Base-by-base conservation (phyloP, 2,888 invertebrate species). In the Leucophenga montana region DNA sequence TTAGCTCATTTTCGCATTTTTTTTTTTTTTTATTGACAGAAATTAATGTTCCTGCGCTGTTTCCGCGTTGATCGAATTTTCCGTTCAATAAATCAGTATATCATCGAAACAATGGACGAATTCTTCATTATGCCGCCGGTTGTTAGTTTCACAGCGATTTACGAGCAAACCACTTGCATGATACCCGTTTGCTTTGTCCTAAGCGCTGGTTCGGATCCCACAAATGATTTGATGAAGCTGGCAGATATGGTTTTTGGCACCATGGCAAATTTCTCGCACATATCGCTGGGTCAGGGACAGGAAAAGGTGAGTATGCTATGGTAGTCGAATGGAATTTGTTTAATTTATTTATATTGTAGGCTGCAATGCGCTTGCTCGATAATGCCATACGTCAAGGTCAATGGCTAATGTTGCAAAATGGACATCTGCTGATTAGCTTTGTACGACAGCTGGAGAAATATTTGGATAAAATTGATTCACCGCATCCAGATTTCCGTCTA, bases 341-440 rank as follows among this genome's bases (percentile, higher is more conserved):
- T n/a, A n/a, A 64, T 14, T 11, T 39, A 39, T 18, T 46, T 9
- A 46, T 20, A 66, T 84, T 78, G 22, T 79, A 95, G 94, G 89
- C 92, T 2, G 97, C 97, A 0, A 78, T 94, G 39, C 88, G 88
- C 20, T 87, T 95, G 9, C 86, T 96, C 14, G 93, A 94, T 73
- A 90, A 90, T 0, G 93, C 95, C 0, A 91, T 93, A 13, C 89
- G 91, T 0, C 92, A 94, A 85, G 97, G 97, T 0, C 94, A 95
- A 82, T 97, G 97, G 97, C 89, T 97, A 73, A 95, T 97, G 92
- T 90, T 97, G 27, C 97, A 97, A 90, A 97, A 97, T 89, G 97
- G 97, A 73, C 97, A 97, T 86, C 89, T 97, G 64, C 89, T 97
- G 27, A 91, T 96, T 11, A 90, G 91, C 4, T 97, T 97, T 90